Base-by-base conservation (phyloP, 1,140 invertebrate species). In the Brachionus manjavacas region DNA sequence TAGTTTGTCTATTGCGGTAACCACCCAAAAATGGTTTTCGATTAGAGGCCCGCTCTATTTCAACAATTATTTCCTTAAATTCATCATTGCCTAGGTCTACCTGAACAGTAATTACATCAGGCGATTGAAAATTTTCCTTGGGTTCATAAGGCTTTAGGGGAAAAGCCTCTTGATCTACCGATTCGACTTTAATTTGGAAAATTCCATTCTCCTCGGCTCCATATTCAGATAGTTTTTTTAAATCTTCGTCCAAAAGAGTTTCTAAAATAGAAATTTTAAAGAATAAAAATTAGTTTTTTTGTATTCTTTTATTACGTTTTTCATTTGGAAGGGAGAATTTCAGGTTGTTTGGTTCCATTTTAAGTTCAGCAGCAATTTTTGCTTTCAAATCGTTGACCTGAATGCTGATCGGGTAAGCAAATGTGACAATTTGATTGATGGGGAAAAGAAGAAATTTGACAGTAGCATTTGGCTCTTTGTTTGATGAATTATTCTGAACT, bases 131-230 rank as follows among this genome's bases (percentile, higher is more conserved):
- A 89, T 84, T 89, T 88, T 81, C 64, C 39, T 81, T 81, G 1
- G 87, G 88, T 31, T 87, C 85, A 85, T 88, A 90, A 2, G 87
- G 84, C 85, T 88, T 88, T 28, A 90, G 87, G 11, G 89, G 89
- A 7, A 86, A 87, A 84, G 89, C 88, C 8, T 88, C 86, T 49
- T 89, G 89, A 76, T 90, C 89, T 23, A 87, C 85, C n/a, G 89
- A 90, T 85, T 88, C 87, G 83, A 89, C 85, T 78, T 89, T 88
- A 16, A 90, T 83, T 85, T 89, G 88, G 1, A 90, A 86, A n/a
- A 88, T 89, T n/a, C 88, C 88, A 86, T 89, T 90, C 4, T 88
- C 88, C 11, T 87, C 88, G 1, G 89, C 89, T n/a, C 89, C 89
- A 14, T 89, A 86, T 43, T 89, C 89, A 16, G 86, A 87, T 25